Percentiles rank a stretch among this genome's conserved stretches.
Evolutionary conservation across 2,113 vertebrate genomes (phyloP).

Genomic region (Hippocampus mohnikei): DNA sequence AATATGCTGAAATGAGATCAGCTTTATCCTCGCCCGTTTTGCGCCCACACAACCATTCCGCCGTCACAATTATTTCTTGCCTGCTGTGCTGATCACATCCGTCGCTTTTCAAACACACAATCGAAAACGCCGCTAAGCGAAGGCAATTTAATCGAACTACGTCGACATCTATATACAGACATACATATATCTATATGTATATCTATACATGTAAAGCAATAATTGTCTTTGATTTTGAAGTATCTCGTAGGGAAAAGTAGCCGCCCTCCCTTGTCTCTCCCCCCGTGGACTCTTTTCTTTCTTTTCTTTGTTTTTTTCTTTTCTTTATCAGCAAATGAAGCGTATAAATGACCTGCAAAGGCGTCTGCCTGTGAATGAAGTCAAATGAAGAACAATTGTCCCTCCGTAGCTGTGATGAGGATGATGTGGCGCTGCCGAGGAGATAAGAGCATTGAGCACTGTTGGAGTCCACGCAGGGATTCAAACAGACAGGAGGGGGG

Average conservation of each 20-base stretch:
- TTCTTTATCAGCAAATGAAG: constrained; percentile 86
- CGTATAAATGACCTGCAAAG: constrained; percentile 89
- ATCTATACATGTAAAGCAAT: constrained; percentile 53
- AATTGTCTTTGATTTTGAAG: constrained; percentile 76
- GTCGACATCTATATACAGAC: not conserved
- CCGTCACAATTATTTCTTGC: constrained; percentile 1
- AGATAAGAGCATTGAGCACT: constrained; percentile 77
- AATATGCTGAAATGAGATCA: constrained; percentile 61
- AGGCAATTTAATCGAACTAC: not conserved
- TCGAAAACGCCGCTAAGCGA: constrained; percentile 5
- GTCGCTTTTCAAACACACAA: constrained; percentile 24
- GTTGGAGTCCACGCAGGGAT: constrained; percentile 62
- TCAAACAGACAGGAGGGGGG: not conserved
- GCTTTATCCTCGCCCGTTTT: constrained; percentile 18
- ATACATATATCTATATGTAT: constrained; percentile 21
- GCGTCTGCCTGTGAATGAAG: constrained; percentile 80
- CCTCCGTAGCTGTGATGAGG: constrained; percentile 34
- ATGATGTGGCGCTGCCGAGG: constrained; percentile 71
- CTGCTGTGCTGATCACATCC: constrained; percentile 16
- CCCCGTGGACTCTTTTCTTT: constrained; percentile 67
- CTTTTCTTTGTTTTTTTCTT: too few relatives aligned
- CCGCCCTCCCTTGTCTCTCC: constrained; percentile 57
- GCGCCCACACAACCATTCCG: constrained; percentile 23
- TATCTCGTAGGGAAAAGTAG: constrained; percentile 29
- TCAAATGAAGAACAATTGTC: constrained; percentile 87